These are phyloP conservation scores for Caradrina clavipalpis DNA, from an alignment of 2,888 invertebrate species.

Conservation along the genomic window DNA sequence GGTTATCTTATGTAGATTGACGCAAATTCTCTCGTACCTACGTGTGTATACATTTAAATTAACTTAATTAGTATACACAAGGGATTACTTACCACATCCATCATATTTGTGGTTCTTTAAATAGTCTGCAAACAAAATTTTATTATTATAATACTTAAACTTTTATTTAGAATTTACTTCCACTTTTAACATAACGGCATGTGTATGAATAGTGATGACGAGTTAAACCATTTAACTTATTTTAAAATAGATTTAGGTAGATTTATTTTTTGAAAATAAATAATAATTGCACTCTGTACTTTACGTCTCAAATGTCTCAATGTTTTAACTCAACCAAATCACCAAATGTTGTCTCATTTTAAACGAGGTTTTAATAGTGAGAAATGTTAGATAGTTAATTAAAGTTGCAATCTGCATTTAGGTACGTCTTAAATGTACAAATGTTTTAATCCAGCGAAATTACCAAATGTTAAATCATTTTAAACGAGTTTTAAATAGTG, in stretches of 20 bases:
- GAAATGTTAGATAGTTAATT: constrained; percentile 7
- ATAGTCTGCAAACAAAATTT: constrained; percentile 32
- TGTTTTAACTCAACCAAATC: not conserved
- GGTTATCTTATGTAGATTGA: constrained; percentile 66
- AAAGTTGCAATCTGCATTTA: constrained; percentile 6
- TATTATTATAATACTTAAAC: constrained; percentile 21
- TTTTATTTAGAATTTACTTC: not conserved
- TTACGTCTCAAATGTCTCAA: not conserved
- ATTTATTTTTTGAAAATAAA: constrained; percentile 16
- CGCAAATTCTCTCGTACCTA: constrained; percentile 63
- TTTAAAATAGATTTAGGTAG: not conserved
- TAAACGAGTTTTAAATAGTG: not conserved
- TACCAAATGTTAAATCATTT: not conserved
- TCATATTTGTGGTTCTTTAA: constrained; percentile 42
- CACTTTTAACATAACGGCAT: not conserved
- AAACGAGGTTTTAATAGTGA: not conserved
- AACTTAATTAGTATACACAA: constrained; percentile 55
- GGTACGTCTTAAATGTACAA: not conserved
- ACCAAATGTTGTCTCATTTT: not conserved
- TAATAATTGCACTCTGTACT: constrained; percentile 6
- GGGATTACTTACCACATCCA: constrained; percentile 27
- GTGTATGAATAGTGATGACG: not conserved
- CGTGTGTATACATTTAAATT: constrained; percentile 65
- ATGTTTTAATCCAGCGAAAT: not conserved
- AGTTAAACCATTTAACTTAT: not conserved